Evolutionary conservation across 1,140 invertebrate species (phyloP), one percentile per base, ranked within the genome.

Genomic region (Bilobella aurantiaca): DNA sequence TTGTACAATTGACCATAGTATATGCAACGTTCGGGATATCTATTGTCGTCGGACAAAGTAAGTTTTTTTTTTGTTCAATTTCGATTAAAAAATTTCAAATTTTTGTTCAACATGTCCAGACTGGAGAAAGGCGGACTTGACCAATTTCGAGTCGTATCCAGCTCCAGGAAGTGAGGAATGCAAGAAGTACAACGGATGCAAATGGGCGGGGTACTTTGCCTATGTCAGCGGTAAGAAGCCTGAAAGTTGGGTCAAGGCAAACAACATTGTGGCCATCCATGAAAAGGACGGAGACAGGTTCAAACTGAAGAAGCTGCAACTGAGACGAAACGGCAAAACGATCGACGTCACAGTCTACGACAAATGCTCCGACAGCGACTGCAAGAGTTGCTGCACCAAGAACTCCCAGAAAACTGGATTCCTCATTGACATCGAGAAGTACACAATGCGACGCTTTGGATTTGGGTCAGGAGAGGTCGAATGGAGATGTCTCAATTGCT

Each of bases 401-500:
- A 67, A 67, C 21, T 37, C 37, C 16, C 29, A 58, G 28, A 42
- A 57, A 30, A 63, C 65, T 32, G 61, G 61, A 28, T 67, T 67
- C 32, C 56, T 67, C n/a, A 67, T 67, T 42, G 65, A 67, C 53
- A 29, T 67, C 27, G 65, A 67, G 29, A 67, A 62, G 29, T 67
- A 63, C 32, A 67, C 65, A 1, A 46, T 25, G 0, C 21, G 58
- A 21, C 18, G 65, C 28, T 67, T 67, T 37, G 65, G 65, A 3
- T 42, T 56, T 0, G 23, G 47, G 0, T 56, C 47, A 5, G 65
- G 65, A 12, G 23, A 58, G n/a, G 65, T 67, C 21, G 60, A 67
- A 29, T 67, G 65, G 65, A 29, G 47, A 27, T 67, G 65, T 27
- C 16, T 67, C 12, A 61, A 67, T 37, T 67, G 65, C 29, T 67